These are phyloP conservation scores for Diadophis punctatus DNA, from an alignment of 2,113 vertebrate genomes.

Conservation along the genomic window DNA sequence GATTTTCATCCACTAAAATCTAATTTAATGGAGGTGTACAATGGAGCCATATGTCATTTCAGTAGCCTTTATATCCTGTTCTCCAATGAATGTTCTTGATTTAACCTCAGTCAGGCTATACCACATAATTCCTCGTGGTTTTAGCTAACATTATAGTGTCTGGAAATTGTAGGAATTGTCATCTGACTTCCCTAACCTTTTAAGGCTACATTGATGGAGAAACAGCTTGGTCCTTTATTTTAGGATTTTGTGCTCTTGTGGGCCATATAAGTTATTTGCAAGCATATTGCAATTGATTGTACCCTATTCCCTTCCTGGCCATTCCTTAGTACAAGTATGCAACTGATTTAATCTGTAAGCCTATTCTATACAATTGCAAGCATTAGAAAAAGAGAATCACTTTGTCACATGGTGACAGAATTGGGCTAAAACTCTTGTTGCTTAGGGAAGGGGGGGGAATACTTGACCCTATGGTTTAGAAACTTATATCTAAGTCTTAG, in stretches of 20 bases:
- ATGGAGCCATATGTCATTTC: background rate
- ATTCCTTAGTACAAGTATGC: background rate
- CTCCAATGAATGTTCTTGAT: background rate
- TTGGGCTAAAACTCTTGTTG: background rate
- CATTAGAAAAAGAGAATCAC: background rate
- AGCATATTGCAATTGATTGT: background rate
- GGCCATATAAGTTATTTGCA: background rate
- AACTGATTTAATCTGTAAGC: background rate
- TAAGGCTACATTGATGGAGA: background rate
- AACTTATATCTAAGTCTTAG: background rate
- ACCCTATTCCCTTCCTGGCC: background rate
- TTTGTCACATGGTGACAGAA: background rate
- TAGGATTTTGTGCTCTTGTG: background rate
- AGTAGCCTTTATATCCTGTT: background rate
- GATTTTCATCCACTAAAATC: background rate
- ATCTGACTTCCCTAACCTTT: background rate
- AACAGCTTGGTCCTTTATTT: background rate
- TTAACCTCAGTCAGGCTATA: background rate
- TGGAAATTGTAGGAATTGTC: background rate
- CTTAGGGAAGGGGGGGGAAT: background rate
- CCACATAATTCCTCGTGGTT: background rate
- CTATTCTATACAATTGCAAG: background rate
- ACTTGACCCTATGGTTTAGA: background rate
- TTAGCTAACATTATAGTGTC: background rate
- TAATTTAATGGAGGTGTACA: background rate